Conservation (phyloP, 2,797 vertebrate genomes). For the Enteromius radiatus region DNA sequence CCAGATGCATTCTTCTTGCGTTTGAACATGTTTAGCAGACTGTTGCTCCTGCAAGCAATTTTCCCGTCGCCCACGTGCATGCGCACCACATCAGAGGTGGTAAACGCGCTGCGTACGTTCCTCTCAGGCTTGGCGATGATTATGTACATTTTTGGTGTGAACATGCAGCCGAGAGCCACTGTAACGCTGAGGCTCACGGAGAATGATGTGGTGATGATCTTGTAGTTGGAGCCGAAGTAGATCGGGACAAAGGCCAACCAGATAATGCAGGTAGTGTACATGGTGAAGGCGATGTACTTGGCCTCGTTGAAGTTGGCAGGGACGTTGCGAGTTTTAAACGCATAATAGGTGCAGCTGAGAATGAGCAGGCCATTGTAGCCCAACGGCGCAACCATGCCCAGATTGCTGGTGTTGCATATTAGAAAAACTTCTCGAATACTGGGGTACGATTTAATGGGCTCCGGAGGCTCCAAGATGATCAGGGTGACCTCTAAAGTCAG, state of each 20-base stretch:
- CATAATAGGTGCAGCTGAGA: conserved; percentile 98
- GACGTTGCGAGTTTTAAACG: conserved; percentile 98
- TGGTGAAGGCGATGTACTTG: conserved; percentile 99
- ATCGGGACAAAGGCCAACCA: conserved; percentile 99
- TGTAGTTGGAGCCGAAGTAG: conserved; percentile 99
- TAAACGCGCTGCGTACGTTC: conserved; percentile 97
- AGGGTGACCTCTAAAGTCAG: conserved; percentile 90
- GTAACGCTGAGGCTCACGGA: conserved; percentile 97
- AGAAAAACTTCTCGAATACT: conserved; percentile 96
- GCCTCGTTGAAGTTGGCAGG: conserved; percentile 98
- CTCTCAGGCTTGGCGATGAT: conserved; percentile 96
- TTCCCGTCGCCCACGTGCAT: conserved; percentile 98
- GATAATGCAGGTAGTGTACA: conserved; percentile 99
- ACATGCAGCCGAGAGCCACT: conserved; percentile 97
- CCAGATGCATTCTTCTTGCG: conserved; percentile 91
- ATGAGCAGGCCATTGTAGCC: conserved; percentile 97
- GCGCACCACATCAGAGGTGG: conserved; percentile 95
- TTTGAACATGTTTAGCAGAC: conserved; percentile 96
- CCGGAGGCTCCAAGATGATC: conserved; percentile 94
- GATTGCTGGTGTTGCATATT: conserved; percentile 97
- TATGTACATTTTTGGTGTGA: conserved; percentile 98
- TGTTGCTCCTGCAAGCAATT: conserved; percentile 91
- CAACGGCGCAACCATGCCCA: conserved; percentile 92
- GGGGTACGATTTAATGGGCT: conserved; percentile 93
- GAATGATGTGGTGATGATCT: conserved; percentile 98